phyloP scores from a whole-genome alignment of 2,113 vertebrate genomes.

The Stegastes partitus region DNA sequence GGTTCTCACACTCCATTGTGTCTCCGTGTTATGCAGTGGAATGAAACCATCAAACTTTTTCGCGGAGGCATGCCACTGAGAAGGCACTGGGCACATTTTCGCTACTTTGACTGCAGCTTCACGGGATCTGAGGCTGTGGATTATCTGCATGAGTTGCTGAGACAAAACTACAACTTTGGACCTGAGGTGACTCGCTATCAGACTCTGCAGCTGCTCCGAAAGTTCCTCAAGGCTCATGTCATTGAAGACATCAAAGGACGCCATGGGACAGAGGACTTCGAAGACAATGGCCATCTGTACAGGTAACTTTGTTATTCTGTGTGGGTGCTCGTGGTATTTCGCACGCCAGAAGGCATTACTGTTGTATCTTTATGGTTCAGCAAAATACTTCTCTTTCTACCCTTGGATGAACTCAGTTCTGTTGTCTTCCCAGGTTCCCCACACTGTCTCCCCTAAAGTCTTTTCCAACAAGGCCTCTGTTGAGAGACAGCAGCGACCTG shows the following conservation, averaged over 20 bases:
- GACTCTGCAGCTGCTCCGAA: constrained; percentile 76
- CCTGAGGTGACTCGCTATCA: constrained; percentile 78
- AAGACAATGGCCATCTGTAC: constrained; percentile 74
- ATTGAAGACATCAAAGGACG: constrained; percentile 78
- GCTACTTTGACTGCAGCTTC: constrained; percentile 75
- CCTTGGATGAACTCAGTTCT: not conserved
- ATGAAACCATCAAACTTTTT: constrained; percentile 80
- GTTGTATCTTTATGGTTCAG: not conserved
- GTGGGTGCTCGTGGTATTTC: not conserved
- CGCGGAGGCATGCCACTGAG: constrained; percentile 70
- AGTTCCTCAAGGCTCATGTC: constrained; percentile 79
- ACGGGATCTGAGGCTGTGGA: constrained; percentile 74
- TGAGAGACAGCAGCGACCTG: constrained; percentile 67
- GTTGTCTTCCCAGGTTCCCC: constrained; percentile 69
- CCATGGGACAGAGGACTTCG: constrained; percentile 77
- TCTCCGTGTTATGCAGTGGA: constrained; percentile 66
- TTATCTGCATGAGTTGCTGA: constrained; percentile 73
- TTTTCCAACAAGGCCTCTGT: constrained; percentile 64
- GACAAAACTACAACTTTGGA: constrained; percentile 76
- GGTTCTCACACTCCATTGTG: not conserved
- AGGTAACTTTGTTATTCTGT: constrained; percentile 43
- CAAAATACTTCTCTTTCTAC: not conserved
- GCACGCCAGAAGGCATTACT: not conserved
- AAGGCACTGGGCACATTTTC: constrained; percentile 78
- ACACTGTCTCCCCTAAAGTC: constrained; percentile 73